These are phyloP conservation scores for Vulpes ferrilata DNA, from an alignment of 2,113 vertebrate genomes.

Conservation along the genomic window DNA sequence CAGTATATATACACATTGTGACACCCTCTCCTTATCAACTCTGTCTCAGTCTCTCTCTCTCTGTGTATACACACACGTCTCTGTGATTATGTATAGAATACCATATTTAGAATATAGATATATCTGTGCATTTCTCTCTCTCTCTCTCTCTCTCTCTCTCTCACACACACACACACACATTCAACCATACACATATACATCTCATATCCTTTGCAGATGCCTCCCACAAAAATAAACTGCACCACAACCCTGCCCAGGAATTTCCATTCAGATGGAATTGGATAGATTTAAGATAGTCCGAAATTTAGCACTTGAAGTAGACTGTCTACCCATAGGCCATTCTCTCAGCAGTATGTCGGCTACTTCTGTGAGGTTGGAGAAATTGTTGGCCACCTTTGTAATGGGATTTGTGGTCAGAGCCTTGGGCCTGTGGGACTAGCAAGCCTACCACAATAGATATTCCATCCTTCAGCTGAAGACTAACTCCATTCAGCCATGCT, in stretches of 20 bases:
- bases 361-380: background rate
- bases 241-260: background rate
- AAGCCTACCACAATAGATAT: background rate
- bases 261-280: background rate
- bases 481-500: background rate
- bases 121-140: background rate
- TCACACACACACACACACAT: background rate
- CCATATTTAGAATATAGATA: background rate
- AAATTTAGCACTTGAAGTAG: background rate
- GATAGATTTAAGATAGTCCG: constrained; percentile 1
- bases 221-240: background rate
- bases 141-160: too few relatives aligned
- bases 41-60: background rate
- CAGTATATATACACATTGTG: background rate
- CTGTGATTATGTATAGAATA: background rate
- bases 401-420: background rate
- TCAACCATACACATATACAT: background rate
- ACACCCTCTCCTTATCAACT: background rate
- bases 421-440: background rate
- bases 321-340: background rate
- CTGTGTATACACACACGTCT: background rate
- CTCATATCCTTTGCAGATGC: background rate
- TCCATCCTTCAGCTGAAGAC: background rate
- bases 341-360: background rate
- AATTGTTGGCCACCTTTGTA: background rate